phyloP scores from a whole-genome alignment of 2,888 invertebrate species.

The Bombylius major region DNA sequence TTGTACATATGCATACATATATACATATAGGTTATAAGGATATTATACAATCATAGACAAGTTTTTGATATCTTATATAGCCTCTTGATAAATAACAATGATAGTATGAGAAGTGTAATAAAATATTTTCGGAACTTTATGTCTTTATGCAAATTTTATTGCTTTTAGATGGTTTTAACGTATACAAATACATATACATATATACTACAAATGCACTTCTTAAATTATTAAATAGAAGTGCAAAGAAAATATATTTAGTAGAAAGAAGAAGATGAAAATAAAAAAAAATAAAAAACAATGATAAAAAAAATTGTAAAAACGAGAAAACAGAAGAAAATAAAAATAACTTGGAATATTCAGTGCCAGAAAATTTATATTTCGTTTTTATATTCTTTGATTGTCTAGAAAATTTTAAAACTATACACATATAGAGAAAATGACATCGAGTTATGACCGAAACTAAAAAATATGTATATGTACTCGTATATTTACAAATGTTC shows the following conservation, averaged over 20 bases:
- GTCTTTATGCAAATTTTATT: slow-evolving; percentile 9
- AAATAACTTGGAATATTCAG: neutral
- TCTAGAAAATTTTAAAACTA: too few relatives aligned
- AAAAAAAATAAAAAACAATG: neutral
- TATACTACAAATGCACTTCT: neutral
- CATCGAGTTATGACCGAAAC: too few relatives aligned
- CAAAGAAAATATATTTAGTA: neutral
- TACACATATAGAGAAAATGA: too few relatives aligned
- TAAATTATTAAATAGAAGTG: too few relatives aligned
- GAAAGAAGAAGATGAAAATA: neutral
- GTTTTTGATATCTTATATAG: too few relatives aligned
- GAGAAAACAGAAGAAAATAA: neutral
- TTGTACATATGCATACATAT: too few relatives aligned
- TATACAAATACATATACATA: slow-evolving; percentile 3
- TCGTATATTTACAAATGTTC: too few relatives aligned
- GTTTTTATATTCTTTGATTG: too few relatives aligned
- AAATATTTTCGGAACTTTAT: slow-evolving; percentile 6
- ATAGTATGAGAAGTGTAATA: slow-evolving; percentile 4
- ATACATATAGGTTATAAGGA: too few relatives aligned
- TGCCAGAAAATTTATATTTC: neutral
- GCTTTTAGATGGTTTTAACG: slow-evolving; percentile 3
- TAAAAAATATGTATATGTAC: too few relatives aligned
- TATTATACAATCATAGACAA: too few relatives aligned
- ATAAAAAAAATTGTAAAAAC: neutral
- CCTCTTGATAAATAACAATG: too few relatives aligned